Evolutionary conservation across 2,797 vertebrate species (phyloP).

Genomic region (Acipenser oxyrinchus): DNA sequence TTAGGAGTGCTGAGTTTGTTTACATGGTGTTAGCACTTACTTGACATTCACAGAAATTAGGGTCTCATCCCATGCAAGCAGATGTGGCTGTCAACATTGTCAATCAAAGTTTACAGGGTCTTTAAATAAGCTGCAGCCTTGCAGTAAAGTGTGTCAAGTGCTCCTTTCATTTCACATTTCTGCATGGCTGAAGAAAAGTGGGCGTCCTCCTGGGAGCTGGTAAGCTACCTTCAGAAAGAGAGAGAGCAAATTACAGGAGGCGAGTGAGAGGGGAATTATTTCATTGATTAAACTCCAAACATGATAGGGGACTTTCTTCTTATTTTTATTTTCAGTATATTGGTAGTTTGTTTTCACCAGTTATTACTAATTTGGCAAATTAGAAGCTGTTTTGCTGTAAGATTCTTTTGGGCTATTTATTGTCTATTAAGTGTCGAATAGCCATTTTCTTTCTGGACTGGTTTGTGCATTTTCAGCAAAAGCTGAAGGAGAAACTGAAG

Average conservation of each 20-base stretch:
- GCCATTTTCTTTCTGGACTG: conserved; percentile 4
- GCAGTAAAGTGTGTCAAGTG: background rate
- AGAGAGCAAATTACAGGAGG: background rate
- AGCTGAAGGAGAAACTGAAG: conserved; percentile 8
- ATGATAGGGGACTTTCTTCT: conserved; percentile 5
- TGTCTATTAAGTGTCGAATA: conserved; percentile 3
- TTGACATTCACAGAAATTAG: background rate
- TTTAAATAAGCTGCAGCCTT: background rate
- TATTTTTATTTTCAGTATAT: conserved; percentile 10
- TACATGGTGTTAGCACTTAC: background rate
- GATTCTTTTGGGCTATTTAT: conserved; percentile 1
- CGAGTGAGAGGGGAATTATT: conserved; percentile 29
- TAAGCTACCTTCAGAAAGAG: conserved; percentile 9
- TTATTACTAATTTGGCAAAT: background rate
- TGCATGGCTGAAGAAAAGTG: conserved; percentile 6
- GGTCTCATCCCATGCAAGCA: background rate
- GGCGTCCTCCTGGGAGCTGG: conserved; percentile 14
- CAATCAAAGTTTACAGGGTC: conserved; percentile 1
- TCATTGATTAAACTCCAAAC: conserved; percentile 24
- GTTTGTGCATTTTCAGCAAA: conserved; percentile 12
- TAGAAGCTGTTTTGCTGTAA: background rate
- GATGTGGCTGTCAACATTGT: background rate
- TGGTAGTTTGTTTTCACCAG: background rate
- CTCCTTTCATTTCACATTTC: background rate
- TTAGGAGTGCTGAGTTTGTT: background rate